phyloP scores from a whole-genome alignment of 1,140 invertebrate species.

The Maconellicoccus hirsutus region DNA sequence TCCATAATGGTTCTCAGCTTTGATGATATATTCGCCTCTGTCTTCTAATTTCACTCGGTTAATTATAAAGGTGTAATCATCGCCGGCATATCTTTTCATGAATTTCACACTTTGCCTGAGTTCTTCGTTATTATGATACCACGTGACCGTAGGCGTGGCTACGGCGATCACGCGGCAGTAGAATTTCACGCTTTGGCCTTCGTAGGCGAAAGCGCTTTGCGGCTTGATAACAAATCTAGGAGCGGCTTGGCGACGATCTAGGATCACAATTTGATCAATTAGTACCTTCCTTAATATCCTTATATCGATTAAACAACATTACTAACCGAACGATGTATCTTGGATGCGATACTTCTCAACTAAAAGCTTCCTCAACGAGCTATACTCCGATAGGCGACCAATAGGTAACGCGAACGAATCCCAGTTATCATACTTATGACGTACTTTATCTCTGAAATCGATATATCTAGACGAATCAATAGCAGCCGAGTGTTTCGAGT shows the following conservation, averaged over 20 bases:
- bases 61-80: conserved; percentile 95
- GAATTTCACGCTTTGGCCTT: conserved; percentile 95
- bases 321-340: conserved; percentile 81
- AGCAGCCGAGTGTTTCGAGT: conserved; percentile 50
- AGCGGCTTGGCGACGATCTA: conserved; percentile 90
- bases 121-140: conserved; percentile 87
- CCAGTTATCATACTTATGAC: conserved; percentile 79
- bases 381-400: conserved; percentile 93
- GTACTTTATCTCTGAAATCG: conserved; percentile 73
- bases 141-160: conserved; percentile 85
- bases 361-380: conserved; percentile 87
- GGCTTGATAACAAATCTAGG: conserved; percentile 96
- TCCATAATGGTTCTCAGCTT: conserved; percentile 96
- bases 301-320: neutral
- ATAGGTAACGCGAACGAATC: conserved; percentile 84
- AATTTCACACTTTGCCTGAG: conserved; percentile 96
- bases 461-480: conserved; percentile 75
- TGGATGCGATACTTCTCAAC: conserved; percentile 95
- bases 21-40: conserved; percentile 91
- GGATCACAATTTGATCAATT: too few relatives aligned
- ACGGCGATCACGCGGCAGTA: conserved; percentile 91
- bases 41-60: conserved; percentile 90
- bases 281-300: neutral
- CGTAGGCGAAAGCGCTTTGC: conserved; percentile 85
- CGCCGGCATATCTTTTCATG: conserved; percentile 94